Conservation (phyloP, 2,113 vertebrate genomes). For the Amazona guildingii region DNA sequence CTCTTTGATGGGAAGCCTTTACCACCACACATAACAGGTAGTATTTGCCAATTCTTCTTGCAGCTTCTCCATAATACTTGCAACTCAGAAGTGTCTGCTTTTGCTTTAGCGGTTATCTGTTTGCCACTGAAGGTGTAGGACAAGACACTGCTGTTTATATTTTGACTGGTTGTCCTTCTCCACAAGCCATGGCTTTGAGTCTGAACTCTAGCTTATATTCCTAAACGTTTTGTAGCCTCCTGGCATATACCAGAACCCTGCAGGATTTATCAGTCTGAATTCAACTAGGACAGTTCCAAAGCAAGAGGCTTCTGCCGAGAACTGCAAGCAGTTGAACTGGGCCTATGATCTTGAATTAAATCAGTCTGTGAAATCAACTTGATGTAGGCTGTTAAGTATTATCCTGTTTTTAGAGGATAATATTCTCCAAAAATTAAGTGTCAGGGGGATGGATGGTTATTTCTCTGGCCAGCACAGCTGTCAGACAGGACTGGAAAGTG, state of each 20-base stretch:
- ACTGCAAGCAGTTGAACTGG: neutral
- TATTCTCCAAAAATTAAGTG: neutral
- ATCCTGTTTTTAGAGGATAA: neutral
- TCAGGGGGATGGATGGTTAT: neutral
- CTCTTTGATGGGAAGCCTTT: slow-evolving; percentile 60
- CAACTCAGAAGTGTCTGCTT: neutral
- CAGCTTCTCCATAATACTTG: neutral
- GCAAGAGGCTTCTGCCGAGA: neutral
- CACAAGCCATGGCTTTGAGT: neutral
- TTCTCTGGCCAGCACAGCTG: neutral
- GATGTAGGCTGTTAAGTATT: neutral
- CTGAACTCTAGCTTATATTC: neutral
- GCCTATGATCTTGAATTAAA: neutral
- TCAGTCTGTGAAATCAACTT: neutral
- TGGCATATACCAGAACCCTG: neutral
- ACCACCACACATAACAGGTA: slow-evolving; percentile 32
- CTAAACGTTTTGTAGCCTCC: neutral
- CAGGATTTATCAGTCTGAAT: neutral
- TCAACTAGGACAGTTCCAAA: neutral
- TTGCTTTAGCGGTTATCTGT: neutral
- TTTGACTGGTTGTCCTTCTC: neutral
- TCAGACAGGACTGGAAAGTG: neutral
- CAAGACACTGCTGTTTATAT: neutral
- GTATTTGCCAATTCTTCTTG: neutral
- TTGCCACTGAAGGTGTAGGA: neutral